A percentile compares a stretch with the other conserved stretches of the same genome.
Evolutionary conservation across 2,113 vertebrate genomes (phyloP).

Genomic region (Rhea pennata): DNA sequence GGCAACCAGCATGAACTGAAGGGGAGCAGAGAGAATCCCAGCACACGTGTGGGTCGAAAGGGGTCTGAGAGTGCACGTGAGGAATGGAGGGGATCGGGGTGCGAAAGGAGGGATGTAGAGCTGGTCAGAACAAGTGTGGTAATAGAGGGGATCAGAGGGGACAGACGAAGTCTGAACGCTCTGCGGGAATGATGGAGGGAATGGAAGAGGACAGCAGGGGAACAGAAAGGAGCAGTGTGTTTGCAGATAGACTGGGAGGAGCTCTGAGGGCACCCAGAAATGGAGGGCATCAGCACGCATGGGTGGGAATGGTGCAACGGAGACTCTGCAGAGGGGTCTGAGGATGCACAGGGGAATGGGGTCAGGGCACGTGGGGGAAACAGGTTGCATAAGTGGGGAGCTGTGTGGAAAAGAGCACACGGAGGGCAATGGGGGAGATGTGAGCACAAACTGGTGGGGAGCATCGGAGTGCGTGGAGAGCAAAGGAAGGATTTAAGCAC

Average conservation of each 20-base stretch:
- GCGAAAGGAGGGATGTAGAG: background rate
- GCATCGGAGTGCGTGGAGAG: accelerated
- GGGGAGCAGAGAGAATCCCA: background rate
- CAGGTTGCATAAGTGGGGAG: accelerated
- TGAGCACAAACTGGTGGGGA: too few species aligned
- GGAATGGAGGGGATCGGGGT: background rate
- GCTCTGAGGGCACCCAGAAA: too few species aligned
- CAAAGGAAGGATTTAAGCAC: accelerated
- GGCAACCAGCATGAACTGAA: too few species aligned
- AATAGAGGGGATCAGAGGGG: background rate
- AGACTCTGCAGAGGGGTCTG: background rate
- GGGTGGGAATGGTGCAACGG: background rate
- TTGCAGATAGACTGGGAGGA: background rate
- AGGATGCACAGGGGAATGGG: background rate
- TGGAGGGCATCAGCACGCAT: accelerated
- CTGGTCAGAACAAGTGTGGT: background rate
- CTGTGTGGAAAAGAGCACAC: accelerated
- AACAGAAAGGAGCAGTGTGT: accelerated
- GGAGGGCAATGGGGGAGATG: background rate
- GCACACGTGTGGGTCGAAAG: background rate
- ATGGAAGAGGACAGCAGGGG: background rate
- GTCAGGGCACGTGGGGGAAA: too few species aligned
- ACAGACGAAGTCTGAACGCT: background rate
- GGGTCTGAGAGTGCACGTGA: too few species aligned
- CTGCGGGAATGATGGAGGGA: accelerated